These are phyloP conservation scores for Chironomus riparius DNA, from an alignment of 2,888 invertebrate species.

Conservation along the genomic window DNA sequence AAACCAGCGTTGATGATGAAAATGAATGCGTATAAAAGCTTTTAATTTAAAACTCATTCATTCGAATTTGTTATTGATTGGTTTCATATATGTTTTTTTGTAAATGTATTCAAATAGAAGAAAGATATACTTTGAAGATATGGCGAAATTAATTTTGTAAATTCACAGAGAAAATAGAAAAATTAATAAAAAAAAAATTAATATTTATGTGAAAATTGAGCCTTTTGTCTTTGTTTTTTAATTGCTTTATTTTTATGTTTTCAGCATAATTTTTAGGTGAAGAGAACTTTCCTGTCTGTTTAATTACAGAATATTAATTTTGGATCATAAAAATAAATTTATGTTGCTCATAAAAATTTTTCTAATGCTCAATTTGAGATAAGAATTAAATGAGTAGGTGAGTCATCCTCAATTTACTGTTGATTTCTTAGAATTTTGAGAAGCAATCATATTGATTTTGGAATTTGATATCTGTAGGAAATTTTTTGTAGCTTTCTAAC, in stretches of 20 bases:
- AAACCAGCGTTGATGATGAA: neutral
- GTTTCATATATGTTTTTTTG: neutral
- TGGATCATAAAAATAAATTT: too few species aligned
- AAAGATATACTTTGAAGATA: neutral
- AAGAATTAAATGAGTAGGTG: too few species aligned
- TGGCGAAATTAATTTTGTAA: neutral
- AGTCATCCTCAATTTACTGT: too few species aligned
- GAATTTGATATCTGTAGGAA: too few species aligned
- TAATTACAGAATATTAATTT: too few species aligned
- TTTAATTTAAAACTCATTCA: slow-evolving; percentile 8
- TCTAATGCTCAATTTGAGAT: too few species aligned
- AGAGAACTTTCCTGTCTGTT: too few species aligned
- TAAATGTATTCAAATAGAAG: neutral
- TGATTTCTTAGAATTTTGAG: too few species aligned
- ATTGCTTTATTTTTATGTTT: neutral
- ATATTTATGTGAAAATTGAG: neutral
- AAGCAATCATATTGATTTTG: too few species aligned
- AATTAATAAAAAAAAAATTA: neutral
- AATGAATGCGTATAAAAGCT: neutral
- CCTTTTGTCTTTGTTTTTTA: neutral
- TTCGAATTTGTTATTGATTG: neutral
- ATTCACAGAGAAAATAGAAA: neutral
- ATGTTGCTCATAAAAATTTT: too few species aligned
- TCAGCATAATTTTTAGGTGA: too few species aligned
- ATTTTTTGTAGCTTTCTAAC: too few species aligned